Evolutionary conservation across 2,888 invertebrate species (phyloP), one percentile per base, ranked within the genome.

Genomic region (Chymomyza fuscimana): DNA sequence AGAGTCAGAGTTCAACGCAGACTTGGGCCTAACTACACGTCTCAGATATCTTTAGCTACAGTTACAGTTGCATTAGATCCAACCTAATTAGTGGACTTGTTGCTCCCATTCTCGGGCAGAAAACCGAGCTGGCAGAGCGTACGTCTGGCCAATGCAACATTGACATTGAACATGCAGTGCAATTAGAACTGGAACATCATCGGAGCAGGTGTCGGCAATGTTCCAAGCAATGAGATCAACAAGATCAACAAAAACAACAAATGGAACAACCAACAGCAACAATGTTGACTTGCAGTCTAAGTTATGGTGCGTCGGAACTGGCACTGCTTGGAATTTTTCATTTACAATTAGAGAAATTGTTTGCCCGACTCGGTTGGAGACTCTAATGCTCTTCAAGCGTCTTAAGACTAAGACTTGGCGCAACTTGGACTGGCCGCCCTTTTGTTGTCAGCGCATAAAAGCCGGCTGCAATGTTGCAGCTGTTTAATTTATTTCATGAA

Each of bases 261-360:
- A 12, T 19, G 22, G 15, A 54, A 54, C 22, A 54, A 54, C 16
- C 54, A 54, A 54, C 54, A 19, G 54, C 22, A 54, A 19, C 54
- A 54, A 22, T 54, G 16, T 54, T 54, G 54, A 19, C 22, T 16
- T n/a, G 16, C 4, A 46, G 40, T 46, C 40, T 46, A 46, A 46
- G 40, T 46, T 46, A 46, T 46, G 40, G 40, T 46, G 40, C 40
- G 40, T 46, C 12, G 40, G 40, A 46, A 46, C 40, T 46, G 40
- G 40, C 40, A 46, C 40, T 46, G 40, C 40, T 46, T 46, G 40
- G 40, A 46, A 46, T 46, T 46, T 46, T 60, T 36, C 36, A 36
- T 36, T 36, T 32, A 36, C 36, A 60, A 60, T 60, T 60, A 36
- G 60, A 60, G 60, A 60, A 25, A 58, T 46, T 58, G 58, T 54